Base-by-base conservation (phyloP, 2,888 invertebrate species). In the Cybosia mesomella region DNA sequence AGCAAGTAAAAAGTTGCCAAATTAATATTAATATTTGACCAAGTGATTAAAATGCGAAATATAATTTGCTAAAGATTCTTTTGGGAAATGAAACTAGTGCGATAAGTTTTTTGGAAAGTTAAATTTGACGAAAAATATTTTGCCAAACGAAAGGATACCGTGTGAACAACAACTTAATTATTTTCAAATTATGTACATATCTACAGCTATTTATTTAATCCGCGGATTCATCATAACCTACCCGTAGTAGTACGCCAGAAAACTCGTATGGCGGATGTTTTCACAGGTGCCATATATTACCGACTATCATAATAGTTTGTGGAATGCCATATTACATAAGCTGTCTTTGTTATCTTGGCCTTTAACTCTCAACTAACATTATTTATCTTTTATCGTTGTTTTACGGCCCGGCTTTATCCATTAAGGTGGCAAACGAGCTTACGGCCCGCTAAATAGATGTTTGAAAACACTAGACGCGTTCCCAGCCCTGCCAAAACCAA, bases 221-320 rank as follows among this genome's bases (percentile, higher is more conserved):
- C 49, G 18, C 5, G 49, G 49, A 49, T 49, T n/a, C n/a, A 49
- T 49, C 49, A n/a, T 49, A 36, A n/a, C 18, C 39, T 43, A 7
- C 13, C 28, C 34, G 21, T 5, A 58, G 21, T 57, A 58, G n/a
- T 59, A 49, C 43, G 28, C 24, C n/a, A 49, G 61, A 49, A 61
- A 11, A 28, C 28, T 61, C 62, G 77, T 77, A 66, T 81, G 80
- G 68, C 60, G 28, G 34, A 66, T 85, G 85, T 85, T 85, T 73
- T 83, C 70, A 79, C 85, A 85, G 85, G 83, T 85, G 85, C 74
- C 70, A 65, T 63, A 68, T 71, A 72, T 72, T 64, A 74, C 57
- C 71, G 70, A 74, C 73, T 76, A 81, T 82, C 81, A 83, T 80
- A 83, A 81, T 79, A 73, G 72, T 75, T 73, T 73, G 77, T 73